These are phyloP conservation scores for Sparus aurata DNA, from an alignment of 2,797 vertebrate genomes.

Conservation along the genomic window DNA sequence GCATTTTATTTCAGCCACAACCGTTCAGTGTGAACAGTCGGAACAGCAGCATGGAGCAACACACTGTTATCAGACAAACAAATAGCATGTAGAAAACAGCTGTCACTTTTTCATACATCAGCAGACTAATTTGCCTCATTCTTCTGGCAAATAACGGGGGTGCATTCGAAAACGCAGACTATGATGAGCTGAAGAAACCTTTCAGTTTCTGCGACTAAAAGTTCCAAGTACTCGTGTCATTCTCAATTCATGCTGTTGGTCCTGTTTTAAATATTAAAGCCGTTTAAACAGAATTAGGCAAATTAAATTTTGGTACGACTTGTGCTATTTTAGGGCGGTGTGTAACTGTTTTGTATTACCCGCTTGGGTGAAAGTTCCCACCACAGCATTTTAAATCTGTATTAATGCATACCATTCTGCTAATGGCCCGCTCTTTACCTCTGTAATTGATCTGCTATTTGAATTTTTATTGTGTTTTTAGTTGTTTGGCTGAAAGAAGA, in stretches of 20 bases:
- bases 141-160: too few relatives aligned
- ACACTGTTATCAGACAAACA: too few relatives aligned
- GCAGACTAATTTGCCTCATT: too few relatives aligned
- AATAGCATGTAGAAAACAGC: too few relatives aligned
- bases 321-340: constrained; percentile 1
- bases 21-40: too few relatives aligned
- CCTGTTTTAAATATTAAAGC: constrained; percentile 36
- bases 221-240: not conserved
- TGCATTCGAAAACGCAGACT: too few relatives aligned
- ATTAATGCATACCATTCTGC: constrained; percentile 50
- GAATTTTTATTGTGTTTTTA: constrained; percentile 59
- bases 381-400: constrained; percentile 52
- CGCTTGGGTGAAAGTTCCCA: constrained; percentile 55
- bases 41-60: too few relatives aligned
- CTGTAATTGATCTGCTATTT: constrained; percentile 35
- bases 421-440: constrained; percentile 48
- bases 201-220: too few relatives aligned
- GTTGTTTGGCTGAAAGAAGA: constrained; percentile 34
- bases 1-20: too few relatives aligned
- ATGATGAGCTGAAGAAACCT: too few relatives aligned
- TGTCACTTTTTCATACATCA: too few relatives aligned
- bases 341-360: constrained; percentile 43
- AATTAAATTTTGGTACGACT: constrained; percentile 32
- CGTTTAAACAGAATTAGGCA: constrained; percentile 44
- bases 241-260: constrained; percentile 2